Percentiles rank a stretch among this genome's conserved stretches.
These are phyloP conservation scores for Aviceda subcristata DNA, from an alignment of 2,113 vertebrate genomes.

Conservation along the genomic window DNA sequence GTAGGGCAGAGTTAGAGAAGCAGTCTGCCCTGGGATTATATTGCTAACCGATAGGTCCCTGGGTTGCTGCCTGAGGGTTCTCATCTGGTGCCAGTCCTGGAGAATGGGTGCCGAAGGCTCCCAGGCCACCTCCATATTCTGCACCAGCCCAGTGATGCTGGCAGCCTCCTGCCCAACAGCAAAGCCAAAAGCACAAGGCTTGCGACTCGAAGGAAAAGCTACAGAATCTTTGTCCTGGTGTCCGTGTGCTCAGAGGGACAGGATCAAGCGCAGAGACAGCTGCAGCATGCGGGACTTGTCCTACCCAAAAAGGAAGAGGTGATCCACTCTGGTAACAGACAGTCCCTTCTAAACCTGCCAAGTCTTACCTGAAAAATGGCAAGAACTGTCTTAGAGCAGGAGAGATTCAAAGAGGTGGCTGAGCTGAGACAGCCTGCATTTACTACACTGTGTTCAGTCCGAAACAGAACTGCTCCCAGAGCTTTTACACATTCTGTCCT, in stretches of 20 bases:
- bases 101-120: accelerated
- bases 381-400: neutral
- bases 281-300: accelerated
- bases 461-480: neutral
- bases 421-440: neutral
- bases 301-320: neutral
- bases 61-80: neutral
- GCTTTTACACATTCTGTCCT: neutral
- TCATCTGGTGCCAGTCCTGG: neutral
- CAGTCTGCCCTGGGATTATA: neutral
- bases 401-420: neutral
- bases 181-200: neutral
- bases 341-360: neutral
- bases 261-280: neutral
- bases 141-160: neutral
- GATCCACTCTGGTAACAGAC: neutral
- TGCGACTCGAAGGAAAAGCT: neutral
- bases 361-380: neutral
- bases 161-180: neutral
- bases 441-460: neutral
- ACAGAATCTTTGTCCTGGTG: neutral
- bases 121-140: neutral
- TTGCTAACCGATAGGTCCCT: neutral
- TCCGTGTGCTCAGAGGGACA: neutral
- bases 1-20: neutral